phyloP scores from a whole-genome alignment of 2,888 invertebrate species.

The Alviniconcha strummeri region DNA sequence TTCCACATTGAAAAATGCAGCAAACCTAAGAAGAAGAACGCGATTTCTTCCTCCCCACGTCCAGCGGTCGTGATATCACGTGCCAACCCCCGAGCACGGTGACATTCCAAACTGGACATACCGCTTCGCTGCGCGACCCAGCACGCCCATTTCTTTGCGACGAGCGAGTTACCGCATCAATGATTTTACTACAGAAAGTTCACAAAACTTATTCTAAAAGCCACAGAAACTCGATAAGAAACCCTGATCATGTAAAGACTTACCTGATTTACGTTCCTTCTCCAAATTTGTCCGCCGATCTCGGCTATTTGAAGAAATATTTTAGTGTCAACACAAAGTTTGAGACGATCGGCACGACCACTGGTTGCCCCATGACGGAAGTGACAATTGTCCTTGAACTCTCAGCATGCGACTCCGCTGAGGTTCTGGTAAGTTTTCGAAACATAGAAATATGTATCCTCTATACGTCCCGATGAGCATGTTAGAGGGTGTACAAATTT shows the following conservation, averaged over 20 bases:
- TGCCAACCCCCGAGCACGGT: not conserved
- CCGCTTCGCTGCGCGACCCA: not conserved
- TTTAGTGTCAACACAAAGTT: conserved; percentile 7
- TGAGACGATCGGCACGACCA: not conserved
- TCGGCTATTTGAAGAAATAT: not conserved
- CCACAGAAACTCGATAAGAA: not conserved
- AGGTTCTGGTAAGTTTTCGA: no score
- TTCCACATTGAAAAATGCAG: not conserved
- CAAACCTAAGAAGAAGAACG: not conserved
- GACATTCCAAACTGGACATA: conserved; percentile 9
- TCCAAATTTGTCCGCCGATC: not conserved
- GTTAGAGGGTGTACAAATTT: no score
- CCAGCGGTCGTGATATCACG: conserved; percentile 2
- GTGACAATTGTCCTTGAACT: conserved; percentile 7
- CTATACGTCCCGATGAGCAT: no score
- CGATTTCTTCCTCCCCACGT: not conserved
- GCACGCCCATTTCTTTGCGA: conserved; percentile 6
- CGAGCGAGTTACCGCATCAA: conserved; percentile 3
- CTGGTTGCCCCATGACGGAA: conserved; percentile 2
- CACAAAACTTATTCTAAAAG: not conserved
- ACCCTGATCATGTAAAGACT: not conserved
- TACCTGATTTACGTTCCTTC: conserved; percentile 21
- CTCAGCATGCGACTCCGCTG: not conserved
- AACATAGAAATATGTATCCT: no score
- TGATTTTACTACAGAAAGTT: conserved; percentile 1